Conservation (phyloP, 2,797 vertebrate species). For the Chloroceryle amazona region DNA sequence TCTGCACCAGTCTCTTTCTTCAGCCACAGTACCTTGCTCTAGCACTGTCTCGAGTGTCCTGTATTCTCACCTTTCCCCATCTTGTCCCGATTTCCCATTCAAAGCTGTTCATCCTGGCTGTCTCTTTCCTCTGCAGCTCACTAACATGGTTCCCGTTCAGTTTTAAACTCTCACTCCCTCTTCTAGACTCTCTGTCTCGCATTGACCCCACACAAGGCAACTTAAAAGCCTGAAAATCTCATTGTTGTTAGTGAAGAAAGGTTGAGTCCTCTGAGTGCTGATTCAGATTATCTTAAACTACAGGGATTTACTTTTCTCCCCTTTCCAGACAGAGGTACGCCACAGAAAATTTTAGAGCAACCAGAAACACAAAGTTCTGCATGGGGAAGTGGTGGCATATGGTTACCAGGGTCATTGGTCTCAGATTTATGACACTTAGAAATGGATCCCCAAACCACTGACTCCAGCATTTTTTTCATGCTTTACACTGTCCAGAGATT, state of each 20-base stretch:
- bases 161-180: not conserved
- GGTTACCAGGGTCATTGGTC: not conserved
- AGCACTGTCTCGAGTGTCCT: not conserved
- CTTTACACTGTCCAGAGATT: not conserved
- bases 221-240: not conserved
- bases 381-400: not conserved
- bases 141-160: rapidly evolving
- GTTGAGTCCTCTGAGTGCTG: not conserved
- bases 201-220: not conserved
- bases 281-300: not conserved
- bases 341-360: not conserved
- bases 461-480: not conserved
- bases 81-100: not conserved
- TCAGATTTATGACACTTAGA: not conserved
- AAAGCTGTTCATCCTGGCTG: not conserved
- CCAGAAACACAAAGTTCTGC: not conserved
- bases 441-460: not conserved
- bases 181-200: not conserved
- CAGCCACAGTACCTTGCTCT: not conserved
- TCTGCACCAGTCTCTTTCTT: not conserved
- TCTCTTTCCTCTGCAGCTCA: not conserved
- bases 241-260: not conserved
- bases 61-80: rapidly evolving
- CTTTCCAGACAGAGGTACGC: not conserved
- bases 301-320: not conserved